Percentiles rank a stretch among this genome's conserved stretches.
Conservation (phyloP, 2,888 invertebrate species). For the Papilio demoleus region DNA sequence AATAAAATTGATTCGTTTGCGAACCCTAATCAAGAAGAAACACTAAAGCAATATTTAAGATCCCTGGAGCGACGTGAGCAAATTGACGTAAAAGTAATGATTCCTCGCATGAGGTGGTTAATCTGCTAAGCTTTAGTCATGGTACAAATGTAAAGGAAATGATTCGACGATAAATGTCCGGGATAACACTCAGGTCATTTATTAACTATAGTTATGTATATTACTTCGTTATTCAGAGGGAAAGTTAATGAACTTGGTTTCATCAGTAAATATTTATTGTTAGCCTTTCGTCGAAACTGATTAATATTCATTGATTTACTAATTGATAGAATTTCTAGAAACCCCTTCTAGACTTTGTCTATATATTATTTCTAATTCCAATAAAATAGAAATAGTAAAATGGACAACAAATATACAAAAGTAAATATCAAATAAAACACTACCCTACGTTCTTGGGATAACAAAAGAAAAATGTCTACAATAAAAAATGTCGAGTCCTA, state of each 20-base stretch:
- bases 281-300: background rate
- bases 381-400: background rate
- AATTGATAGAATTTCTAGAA: conserved; percentile 6
- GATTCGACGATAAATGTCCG: conserved; percentile 14
- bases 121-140: conserved; percentile 21
- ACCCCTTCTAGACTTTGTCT: background rate
- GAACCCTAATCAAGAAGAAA: conserved; percentile 37
- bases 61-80: conserved; percentile 36
- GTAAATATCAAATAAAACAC: background rate
- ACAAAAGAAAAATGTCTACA: conserved; percentile 3
- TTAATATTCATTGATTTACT: conserved; percentile 7
- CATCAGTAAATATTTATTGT: conserved; percentile 5
- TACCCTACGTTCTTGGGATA: background rate
- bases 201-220: background rate
- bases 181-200: background rate
- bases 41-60: conserved; percentile 42
- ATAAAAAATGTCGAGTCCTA: background rate
- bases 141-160: conserved; percentile 17
- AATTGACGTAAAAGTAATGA: conserved; percentile 53
- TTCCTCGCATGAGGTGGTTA: conserved; percentile 40
- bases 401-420: background rate
- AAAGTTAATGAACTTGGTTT: conserved; percentile 18
- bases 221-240: background rate
- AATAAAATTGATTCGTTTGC: conserved; percentile 32
- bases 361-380: background rate